These are phyloP conservation scores for Nowickia ferox DNA, from an alignment of 2,888 invertebrate genomes.

Conservation along the genomic window DNA sequence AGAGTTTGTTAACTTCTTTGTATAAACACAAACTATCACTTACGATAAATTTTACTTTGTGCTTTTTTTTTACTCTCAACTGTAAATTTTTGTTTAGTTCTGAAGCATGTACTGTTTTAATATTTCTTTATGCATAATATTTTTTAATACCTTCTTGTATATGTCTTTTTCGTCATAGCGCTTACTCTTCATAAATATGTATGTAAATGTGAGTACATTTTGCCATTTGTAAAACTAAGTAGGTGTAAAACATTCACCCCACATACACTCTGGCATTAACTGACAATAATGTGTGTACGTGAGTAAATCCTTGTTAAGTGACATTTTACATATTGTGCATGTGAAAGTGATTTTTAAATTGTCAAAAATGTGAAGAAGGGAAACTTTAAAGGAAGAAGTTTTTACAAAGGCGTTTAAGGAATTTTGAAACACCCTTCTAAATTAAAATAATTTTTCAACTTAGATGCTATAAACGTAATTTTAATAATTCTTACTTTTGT, in stretches of 20 bases:
- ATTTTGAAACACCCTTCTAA: background rate
- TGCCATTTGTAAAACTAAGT: slow-evolving; percentile 34
- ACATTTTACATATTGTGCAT: slow-evolving; percentile 69
- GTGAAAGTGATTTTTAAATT: slow-evolving; percentile 65
- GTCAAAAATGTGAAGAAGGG: slow-evolving; percentile 25
- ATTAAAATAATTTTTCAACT: no score
- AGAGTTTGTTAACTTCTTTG: no score
- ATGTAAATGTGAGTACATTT: slow-evolving; percentile 21
- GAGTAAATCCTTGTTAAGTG: slow-evolving; percentile 69
- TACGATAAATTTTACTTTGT: background rate
- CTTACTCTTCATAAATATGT: slow-evolving; percentile 27
- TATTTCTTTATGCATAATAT: slow-evolving; percentile 7
- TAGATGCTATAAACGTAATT: no score
- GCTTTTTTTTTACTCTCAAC: background rate
- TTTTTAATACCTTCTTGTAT: slow-evolving; percentile 37
- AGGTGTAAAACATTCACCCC: slow-evolving; percentile 11
- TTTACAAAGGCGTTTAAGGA: background rate
- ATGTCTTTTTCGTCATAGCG: slow-evolving; percentile 21
- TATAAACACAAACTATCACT: no score
- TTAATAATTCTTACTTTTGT: no score
- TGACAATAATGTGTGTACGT: slow-evolving; percentile 62
- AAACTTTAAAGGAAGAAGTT: slow-evolving; percentile 2
- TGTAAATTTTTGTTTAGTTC: slow-evolving; percentile 11
- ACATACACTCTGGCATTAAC: slow-evolving; percentile 23
- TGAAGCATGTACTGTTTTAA: slow-evolving; percentile 15